Base-by-base conservation (phyloP, 2,113 vertebrate genomes). In the Lycocorax pyrrhopterus region DNA sequence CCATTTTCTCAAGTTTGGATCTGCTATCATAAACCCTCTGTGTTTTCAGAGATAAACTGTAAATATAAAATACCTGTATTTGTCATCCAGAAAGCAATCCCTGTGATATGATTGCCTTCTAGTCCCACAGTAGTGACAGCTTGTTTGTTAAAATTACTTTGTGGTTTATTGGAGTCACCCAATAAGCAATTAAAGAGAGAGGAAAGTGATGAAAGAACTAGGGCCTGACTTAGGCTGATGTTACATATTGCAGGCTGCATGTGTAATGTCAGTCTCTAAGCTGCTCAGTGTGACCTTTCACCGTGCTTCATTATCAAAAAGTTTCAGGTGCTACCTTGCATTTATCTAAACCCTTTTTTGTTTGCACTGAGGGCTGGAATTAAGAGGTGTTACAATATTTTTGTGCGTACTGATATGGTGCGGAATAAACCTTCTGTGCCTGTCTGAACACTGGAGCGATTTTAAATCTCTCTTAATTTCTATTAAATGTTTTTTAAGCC, bases 391-490 rank as follows among this genome's bases (percentile, higher is more conserved):
- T 32, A 25, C 53, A 60, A 3, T 64, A 32, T 52, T 82, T 92
- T 83, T 72, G 20, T 78, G 22, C 0, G 0, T 68, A 12, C 19
- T 56, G 16, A 18, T 27, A 12, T 1, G 60, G 26, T 49, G 41
- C 19, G 44, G 30, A 79, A 26, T 75, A 41, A 93, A 30, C 9
- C 16, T 62, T 32, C 35, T 46, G 5, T 85, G 20, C 22, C 29
- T 67, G 15, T 77, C 49, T 69, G n/a, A 88, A 66, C 46, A 29
- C 29, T 17, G 22, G 29, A 62, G n/a, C 30, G 29, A 76, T 62
- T 76, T 76, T 9, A 76, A 46, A 35, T 85, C 12, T 68, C 15
- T 85, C 39, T 59, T 82, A 62, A n/a, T 79, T 59, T 19, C 16
- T 72, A 0, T 44, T 88, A 63, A 90, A 13, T 75, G 25, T 55